phyloP scores from a whole-genome alignment of 2,113 vertebrate species.

The Gadus macrocephalus region DNA sequence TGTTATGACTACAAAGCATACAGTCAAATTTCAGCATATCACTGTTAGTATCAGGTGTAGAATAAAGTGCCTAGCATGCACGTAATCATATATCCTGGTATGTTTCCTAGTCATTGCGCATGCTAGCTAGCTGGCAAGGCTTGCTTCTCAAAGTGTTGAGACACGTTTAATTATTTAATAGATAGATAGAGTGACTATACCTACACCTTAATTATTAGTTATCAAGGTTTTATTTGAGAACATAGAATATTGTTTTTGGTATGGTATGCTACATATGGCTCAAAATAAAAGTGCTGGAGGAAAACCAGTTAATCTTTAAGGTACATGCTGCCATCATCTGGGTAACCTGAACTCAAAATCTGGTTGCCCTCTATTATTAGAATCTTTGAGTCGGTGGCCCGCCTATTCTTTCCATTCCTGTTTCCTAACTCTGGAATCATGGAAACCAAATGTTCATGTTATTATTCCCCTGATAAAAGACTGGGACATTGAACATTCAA shows the following conservation, averaged over 20 bases:
- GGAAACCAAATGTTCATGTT: too few species aligned
- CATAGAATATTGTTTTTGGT: not conserved
- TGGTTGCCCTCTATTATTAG: not conserved
- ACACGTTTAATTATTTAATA: not conserved
- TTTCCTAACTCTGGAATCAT: not conserved
- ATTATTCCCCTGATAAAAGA: too few species aligned
- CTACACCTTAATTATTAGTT: not conserved
- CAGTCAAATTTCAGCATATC: constrained; percentile 34
- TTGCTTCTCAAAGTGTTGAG: not conserved
- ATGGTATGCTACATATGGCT: not conserved
- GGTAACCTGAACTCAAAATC: not conserved
- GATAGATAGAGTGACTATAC: not conserved
- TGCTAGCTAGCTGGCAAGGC: too few species aligned
- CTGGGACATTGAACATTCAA: too few species aligned
- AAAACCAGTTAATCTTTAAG: not conserved
- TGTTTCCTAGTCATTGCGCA: too few species aligned
- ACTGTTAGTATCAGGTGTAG: not conserved
- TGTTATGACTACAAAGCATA: constrained; percentile 3
- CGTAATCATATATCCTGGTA: too few species aligned
- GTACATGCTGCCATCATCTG: not conserved
- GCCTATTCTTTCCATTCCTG: not conserved
- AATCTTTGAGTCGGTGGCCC: not conserved
- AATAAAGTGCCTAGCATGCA: too few species aligned
- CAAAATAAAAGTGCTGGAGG: not conserved
- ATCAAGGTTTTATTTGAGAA: not conserved